Evolutionary conservation across 2,797 vertebrate genomes (phyloP), one percentile per base, ranked within the genome.

Genomic region (Rhadinocentrus ornatus): DNA sequence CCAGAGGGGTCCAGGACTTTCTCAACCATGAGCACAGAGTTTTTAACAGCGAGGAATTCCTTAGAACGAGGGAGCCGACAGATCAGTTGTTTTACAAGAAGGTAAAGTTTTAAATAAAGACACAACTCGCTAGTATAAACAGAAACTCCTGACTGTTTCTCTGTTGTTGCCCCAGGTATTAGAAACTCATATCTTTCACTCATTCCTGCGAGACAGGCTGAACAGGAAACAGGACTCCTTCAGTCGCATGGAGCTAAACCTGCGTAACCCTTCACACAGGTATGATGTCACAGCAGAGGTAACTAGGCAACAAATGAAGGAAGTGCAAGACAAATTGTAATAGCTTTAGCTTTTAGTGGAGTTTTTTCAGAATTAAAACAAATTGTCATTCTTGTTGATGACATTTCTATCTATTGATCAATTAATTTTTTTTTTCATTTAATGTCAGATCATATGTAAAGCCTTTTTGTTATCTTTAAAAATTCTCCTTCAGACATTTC

Each of bases 41-140:
- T 62, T 99, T 99, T 66, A 99, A 99, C 84, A 99, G 97, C 26
- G 96, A 97, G 73, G 96, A 98, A 83, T 99, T 99, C 78, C 93
- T 99, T 70, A 95, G 96, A 80, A 96, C 95, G 0, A 94, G 96
- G 59, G 95, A 95, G 0, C 24, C 77, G 0, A 77, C 83, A 27
- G 96, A 99, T 78, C 96, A 96, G 80, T 77, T 62, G 0, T 99
- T 99, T 86, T 99, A 99, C 76, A 95, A 87, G 82, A 97, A 96
- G 96, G 98, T 98, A 69, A 61, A 0, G 53, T 20, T 4, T 56
- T 27, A 1, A 26, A 67, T 2, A 18, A 11, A 24, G 6, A n/a
- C 6, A 5, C 1, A 0, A 11, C 16, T 29, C 61, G 26, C 18
- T 22, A 7, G 55, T 3, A 61, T 26, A 50, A 3, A 54, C n/a